Base-by-base conservation (phyloP, 2,797 vertebrate genomes). In the Zalophus californianus region DNA sequence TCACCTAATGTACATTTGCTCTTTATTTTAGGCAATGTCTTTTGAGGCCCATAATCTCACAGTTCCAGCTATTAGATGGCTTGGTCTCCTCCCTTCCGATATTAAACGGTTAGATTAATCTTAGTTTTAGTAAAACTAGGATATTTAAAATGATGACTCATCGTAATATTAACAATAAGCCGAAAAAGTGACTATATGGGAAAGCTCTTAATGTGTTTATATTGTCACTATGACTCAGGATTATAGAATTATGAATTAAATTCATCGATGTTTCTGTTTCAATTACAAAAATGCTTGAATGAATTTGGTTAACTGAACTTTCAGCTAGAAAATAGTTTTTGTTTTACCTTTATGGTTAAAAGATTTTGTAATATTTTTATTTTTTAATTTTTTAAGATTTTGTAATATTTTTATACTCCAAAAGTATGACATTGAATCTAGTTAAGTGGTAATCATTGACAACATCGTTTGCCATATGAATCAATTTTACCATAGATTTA, bases 21-120 rank as follows among this genome's bases (percentile, higher is more conserved):
- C 66, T 98, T 94, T 78, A 3, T 98, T 99, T 96, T 94, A 99
- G 99, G 99, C 99, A 29, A 99, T 99, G 99, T 99, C 99, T 90
- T 99, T 99, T 98, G 99, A 99, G 98, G 99, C 99, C 93, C 99
- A 99, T 98, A 99, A 98, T 97, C 99, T 99, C 98, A 99, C 99
- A 0, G 99, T 99, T 98, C 99, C 99, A 66, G 99, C 99, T 82
- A 98, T 99, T 98, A 99, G 99, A 98, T 99, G 99, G 99, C 99
- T 99, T 97, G 99, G 99, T 98, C 99, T 99, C 97, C 99, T 99
- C 98, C 99, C 99, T 97, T 99, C 99, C 97, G 99, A 99, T 98
- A 99, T 99, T 94, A 86, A 99, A 98, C 99, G 99, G 99, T 99
- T 75, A 98, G 99, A 92, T 72, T 38, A 68, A 68, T 68, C n/a